Evolutionary conservation across 2,797 vertebrate species (phyloP).

Genomic region (Lagothrix lagotricha): DNA sequence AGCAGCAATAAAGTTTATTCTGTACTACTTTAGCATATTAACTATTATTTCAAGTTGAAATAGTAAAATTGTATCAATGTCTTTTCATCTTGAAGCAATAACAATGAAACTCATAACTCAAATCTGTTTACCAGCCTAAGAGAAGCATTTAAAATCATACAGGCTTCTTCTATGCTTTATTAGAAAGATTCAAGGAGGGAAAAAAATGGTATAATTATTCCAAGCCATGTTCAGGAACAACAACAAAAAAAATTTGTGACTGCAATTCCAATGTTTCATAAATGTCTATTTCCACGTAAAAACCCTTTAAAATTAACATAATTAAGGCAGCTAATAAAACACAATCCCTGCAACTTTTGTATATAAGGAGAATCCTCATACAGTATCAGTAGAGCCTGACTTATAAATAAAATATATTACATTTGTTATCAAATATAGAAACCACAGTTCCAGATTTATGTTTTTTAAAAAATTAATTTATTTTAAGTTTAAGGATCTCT

Average conservation of each 20-base stretch:
- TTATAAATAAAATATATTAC: slow-evolving; percentile 42
- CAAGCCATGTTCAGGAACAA: slow-evolving; percentile 22
- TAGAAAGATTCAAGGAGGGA: not conserved
- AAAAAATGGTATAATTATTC: not conserved
- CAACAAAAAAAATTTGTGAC: slow-evolving; percentile 17
- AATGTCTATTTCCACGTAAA: slow-evolving; percentile 29
- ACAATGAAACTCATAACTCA: slow-evolving; percentile 17
- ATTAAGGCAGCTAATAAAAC: slow-evolving; percentile 44
- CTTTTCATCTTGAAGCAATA: slow-evolving; percentile 31
- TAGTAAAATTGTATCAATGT: slow-evolving; percentile 10
- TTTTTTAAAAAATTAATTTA: slow-evolving; percentile 65
- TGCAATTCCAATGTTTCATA: slow-evolving; percentile 7
- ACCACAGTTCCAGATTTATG: slow-evolving; percentile 49
- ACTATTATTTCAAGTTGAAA: slow-evolving; percentile 19
- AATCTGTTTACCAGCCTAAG: not conserved
- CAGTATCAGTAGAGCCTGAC: not conserved
- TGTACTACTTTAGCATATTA: slow-evolving; percentile 48
- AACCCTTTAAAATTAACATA: slow-evolving; percentile 24
- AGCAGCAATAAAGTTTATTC: slow-evolving; percentile 60
- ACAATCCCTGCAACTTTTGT: slow-evolving; percentile 5
- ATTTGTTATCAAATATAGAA: slow-evolving; percentile 66
- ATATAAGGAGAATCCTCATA: slow-evolving; percentile 32
- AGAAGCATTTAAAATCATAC: not conserved
- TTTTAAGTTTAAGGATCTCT: slow-evolving; percentile 47
- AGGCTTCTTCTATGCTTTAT: not conserved